Evolutionary conservation across 1,140 invertebrate species (phyloP).

Genomic region (Adoxophyes honmai): DNA sequence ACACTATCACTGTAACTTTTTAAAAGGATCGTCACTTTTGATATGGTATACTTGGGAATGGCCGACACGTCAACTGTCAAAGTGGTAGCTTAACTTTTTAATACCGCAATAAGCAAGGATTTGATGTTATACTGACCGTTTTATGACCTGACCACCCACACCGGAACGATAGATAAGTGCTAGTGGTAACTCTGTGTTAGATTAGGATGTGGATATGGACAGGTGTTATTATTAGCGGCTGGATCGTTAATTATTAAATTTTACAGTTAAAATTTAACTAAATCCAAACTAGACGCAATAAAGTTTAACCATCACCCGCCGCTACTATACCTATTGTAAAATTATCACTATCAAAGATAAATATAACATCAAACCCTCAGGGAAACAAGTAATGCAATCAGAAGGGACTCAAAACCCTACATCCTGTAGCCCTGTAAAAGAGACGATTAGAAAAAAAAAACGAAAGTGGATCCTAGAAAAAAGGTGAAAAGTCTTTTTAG

Average conservation of each 20-base stretch:
- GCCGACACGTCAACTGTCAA: constrained; percentile 26
- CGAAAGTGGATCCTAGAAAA: constrained; percentile 9
- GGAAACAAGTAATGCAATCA: not conserved
- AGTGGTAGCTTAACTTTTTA: constrained; percentile 16
- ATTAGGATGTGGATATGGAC: no score
- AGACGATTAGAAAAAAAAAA: not conserved
- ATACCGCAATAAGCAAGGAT: constrained; percentile 13
- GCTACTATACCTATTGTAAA: not conserved
- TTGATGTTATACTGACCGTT: not conserved
- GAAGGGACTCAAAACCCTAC: not conserved
- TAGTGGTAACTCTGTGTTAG: no score
- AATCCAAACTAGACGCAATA: no score
- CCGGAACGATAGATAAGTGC: no score
- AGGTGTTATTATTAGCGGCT: no score
- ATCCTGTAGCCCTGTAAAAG: constrained; percentile 6
- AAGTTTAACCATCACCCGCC: no score
- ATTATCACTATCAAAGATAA: not conserved
- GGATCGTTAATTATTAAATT: no score
- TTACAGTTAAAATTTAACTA: no score
- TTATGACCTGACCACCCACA: no score
- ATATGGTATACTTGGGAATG: constrained; percentile 19
- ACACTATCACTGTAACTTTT: not conserved
- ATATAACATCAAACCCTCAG: constrained; percentile 4
- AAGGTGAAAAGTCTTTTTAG: constrained; percentile 2
- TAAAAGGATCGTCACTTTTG: not conserved